Evolutionary conservation across 1,140 invertebrate genomes (phyloP).

Genomic region (Probaryconus sp.): DNA sequence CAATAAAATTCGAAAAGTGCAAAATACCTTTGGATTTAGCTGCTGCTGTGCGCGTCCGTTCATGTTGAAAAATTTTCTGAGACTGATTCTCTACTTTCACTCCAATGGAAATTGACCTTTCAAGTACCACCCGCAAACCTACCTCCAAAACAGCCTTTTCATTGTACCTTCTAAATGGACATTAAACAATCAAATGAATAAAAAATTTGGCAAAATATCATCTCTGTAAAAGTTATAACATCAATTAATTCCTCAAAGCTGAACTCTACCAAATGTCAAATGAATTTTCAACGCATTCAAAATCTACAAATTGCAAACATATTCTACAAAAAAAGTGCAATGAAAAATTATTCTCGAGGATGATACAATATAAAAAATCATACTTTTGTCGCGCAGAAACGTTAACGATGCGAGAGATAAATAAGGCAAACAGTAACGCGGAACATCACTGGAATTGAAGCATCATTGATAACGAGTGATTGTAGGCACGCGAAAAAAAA

Average conservation of each 20-base stretch:
- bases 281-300: no score
- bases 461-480: conserved; percentile 15
- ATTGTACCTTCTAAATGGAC: not conserved
- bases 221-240: no score
- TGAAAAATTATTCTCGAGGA: not conserved
- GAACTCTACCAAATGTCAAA: no score
- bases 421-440: conserved; percentile 15
- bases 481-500: not conserved
- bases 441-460: conserved; percentile 11
- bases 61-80: conserved; percentile 9
- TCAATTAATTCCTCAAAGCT: no score
- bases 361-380: not conserved
- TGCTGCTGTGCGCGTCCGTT: conserved; percentile 20
- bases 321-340: no score
- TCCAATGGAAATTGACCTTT: conserved; percentile 1
- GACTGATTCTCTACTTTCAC: conserved; percentile 21
- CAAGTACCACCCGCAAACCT: not conserved
- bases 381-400: conserved; percentile 3
- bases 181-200: no score
- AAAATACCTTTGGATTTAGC: conserved; percentile 24
- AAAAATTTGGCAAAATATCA: no score
- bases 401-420: conserved; percentile 6
- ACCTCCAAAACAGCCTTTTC: conserved; percentile 1
- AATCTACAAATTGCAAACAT: no score
- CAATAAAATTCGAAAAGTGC: no score